Conservation (phyloP, 2,888 invertebrate species). For the Priocnemis perturbator region DNA sequence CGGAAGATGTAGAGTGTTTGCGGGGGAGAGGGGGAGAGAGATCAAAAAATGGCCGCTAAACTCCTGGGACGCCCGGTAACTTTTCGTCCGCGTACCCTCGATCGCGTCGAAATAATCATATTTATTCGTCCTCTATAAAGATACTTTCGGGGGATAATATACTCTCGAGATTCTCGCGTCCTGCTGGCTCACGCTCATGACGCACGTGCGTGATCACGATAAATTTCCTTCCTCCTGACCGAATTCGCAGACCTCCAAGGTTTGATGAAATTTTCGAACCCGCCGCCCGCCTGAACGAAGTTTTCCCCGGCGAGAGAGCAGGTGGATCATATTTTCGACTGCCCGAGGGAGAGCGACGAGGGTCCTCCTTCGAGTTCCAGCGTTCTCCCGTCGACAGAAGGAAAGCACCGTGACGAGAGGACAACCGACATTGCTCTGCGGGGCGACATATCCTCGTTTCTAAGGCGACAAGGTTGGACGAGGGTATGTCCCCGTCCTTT, state of each 20-base stretch:
- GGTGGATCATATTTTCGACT: constrained; percentile 12
- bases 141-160: no score
- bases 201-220: neutral
- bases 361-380: constrained; percentile 24
- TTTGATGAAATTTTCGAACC: constrained; percentile 8
- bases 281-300: neutral
- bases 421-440: neutral
- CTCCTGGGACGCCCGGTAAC: no score
- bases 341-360: constrained; percentile 7
- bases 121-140: no score
- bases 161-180: no score
- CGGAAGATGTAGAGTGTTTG: no score
- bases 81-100: no score
- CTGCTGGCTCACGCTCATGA: no score
- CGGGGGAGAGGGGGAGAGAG: no score
- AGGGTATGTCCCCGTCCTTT: no score
- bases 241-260: neutral
- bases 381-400: constrained; percentile 31
- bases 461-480: constrained; percentile 17
- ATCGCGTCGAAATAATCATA: no score
- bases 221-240: constrained; percentile 1
- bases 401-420: constrained; percentile 14
- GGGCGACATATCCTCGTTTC: constrained; percentile 32
- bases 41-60: no score
- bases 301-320: neutral